A percentile compares a stretch with the other conserved stretches of the same genome.
Conservation (phyloP, 1,140 invertebrate genomes). For the Wasmannia auropunctata region DNA sequence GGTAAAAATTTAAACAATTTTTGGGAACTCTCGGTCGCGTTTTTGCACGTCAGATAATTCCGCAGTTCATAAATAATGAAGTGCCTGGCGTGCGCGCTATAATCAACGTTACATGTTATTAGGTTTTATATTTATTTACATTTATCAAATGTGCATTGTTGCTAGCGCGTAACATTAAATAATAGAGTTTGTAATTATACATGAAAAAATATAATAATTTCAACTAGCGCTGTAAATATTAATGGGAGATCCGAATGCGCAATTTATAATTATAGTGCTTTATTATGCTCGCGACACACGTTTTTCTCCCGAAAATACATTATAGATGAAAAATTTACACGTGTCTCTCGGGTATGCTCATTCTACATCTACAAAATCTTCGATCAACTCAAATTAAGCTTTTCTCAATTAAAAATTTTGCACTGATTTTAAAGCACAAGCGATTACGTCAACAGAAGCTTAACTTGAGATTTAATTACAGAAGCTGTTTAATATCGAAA, state of each 20-base stretch:
- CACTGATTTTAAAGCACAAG: too few species aligned
- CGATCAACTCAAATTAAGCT: neutral
- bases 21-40: neutral
- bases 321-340: neutral
- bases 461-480: constrained; percentile 9
- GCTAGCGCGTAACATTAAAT: constrained; percentile 4
- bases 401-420: neutral
- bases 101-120: constrained; percentile 29
- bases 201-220: constrained; percentile 15
- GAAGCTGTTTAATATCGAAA: constrained; percentile 25
- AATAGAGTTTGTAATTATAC: constrained; percentile 48
- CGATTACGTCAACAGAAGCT: neutral
- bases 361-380: neutral
- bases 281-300: neutral
- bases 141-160: constrained; percentile 11
- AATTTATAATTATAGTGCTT: constrained; percentile 19
- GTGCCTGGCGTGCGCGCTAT: neutral
- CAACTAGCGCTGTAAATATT: constrained; percentile 25
- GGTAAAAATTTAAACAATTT: constrained; percentile 35
- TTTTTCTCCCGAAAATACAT: neutral
- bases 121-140: constrained; percentile 35
- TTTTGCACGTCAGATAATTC: constrained; percentile 23
- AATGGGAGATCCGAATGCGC: neutral
- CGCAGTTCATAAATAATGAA: constrained; percentile 18
- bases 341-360: neutral